A percentile compares a stretch with the other conserved stretches of the same genome.
Conservation (phyloP, 2,797 vertebrate genomes). For the Diplodus sargus region DNA sequence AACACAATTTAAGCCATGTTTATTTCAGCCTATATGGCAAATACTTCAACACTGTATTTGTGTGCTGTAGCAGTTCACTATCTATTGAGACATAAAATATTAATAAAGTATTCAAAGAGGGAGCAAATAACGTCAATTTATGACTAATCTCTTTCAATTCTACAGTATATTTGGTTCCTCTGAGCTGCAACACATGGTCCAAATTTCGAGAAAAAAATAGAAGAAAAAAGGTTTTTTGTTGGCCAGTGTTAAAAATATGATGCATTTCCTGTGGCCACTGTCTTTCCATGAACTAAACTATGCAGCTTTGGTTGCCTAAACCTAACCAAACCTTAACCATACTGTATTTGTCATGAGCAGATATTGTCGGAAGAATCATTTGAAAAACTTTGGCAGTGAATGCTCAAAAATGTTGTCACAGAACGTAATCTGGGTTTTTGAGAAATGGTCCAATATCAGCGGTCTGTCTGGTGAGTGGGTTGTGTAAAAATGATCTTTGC, state of each 20-base stretch:
- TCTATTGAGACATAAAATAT: neutral
- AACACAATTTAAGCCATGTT: neutral
- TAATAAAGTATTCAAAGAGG: neutral
- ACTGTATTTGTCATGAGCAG: slow-evolving; percentile 30
- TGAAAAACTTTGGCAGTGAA: slow-evolving; percentile 38
- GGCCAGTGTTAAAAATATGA: neutral
- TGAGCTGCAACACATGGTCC: neutral
- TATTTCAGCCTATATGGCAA: neutral
- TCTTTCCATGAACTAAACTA: slow-evolving; percentile 4
- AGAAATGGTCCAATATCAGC: slow-evolving; percentile 46
- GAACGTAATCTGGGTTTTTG: slow-evolving; percentile 29
- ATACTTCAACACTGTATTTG: neutral
- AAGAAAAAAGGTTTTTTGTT: neutral
- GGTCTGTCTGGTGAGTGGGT: slow-evolving; percentile 64
- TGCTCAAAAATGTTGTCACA: slow-evolving; percentile 47
- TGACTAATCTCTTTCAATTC: neutral
- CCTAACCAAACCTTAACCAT: slow-evolving; percentile 26
- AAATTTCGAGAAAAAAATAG: neutral
- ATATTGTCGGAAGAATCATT: slow-evolving; percentile 40
- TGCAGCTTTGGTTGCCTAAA: slow-evolving; percentile 16
- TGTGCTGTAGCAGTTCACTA: neutral
- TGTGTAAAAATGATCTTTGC: slow-evolving; percentile 60
- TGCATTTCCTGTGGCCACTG: neutral
- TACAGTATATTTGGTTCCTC: neutral
- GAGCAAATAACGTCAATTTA: neutral